Conservation (phyloP, 2,888 invertebrate genomes). For the Heteropelma amictum region DNA sequence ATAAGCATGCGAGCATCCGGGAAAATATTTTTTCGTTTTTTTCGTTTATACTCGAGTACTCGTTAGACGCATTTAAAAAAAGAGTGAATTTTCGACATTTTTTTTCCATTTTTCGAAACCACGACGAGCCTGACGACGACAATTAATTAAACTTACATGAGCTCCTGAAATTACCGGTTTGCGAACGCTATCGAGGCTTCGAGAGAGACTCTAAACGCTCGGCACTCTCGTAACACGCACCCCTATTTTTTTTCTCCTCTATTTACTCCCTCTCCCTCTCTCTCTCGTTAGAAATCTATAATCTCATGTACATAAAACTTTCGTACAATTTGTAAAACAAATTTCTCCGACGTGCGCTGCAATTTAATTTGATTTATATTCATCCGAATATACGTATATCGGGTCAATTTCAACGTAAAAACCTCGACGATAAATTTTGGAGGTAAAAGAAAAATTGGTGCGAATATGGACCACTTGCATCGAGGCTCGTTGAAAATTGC, state of each 20-base stretch:
- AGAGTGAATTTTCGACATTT: background rate
- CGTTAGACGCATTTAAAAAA: too few species aligned
- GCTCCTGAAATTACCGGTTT: constrained; percentile 58
- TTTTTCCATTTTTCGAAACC: background rate
- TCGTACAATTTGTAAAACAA: constrained; percentile 21
- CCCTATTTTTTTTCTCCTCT: background rate
- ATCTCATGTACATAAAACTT: constrained; percentile 17
- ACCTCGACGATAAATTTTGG: background rate
- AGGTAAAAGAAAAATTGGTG: background rate
- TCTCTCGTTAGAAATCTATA: constrained; percentile 14
- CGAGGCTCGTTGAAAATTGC: too few species aligned
- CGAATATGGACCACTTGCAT: too few species aligned
- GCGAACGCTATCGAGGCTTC: constrained; percentile 13
- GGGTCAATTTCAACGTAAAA: background rate
- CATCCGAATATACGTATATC: background rate
- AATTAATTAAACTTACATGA: constrained; percentile 61
- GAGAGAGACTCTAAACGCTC: constrained; percentile 3
- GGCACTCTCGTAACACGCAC: constrained; percentile 31
- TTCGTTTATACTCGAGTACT: too few species aligned
- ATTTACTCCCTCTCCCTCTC: background rate
- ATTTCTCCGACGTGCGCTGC: background rate
- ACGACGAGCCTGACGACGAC: constrained; percentile 17
- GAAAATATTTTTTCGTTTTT: too few species aligned
- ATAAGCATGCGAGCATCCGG: constrained; percentile 54
- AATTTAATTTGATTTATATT: constrained; percentile 19